Evolutionary conservation across 92 coral and sea anemone genomes (phyloP).

Genomic region (Siderastrea siderea): DNA sequence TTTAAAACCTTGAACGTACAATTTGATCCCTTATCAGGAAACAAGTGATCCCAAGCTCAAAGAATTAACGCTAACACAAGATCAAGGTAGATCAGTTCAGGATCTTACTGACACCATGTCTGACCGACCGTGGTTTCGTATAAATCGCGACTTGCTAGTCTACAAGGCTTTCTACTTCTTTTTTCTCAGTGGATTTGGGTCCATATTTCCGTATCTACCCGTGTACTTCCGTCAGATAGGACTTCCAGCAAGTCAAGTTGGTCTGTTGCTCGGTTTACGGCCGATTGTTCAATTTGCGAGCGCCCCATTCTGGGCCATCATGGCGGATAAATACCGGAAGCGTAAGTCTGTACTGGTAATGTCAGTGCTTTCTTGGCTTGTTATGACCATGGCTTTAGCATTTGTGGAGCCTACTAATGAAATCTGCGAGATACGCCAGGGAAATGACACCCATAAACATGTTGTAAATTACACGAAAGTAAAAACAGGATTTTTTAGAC

Average conservation of each 20-base stretch:
- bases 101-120: constrained; percentile 16
- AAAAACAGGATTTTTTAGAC: constrained; percentile 95
- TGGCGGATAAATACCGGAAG: constrained; percentile 95
- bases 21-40: neutral
- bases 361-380: constrained; percentile 97
- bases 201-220: constrained; percentile 93
- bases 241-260: constrained; percentile 97
- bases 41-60: constrained; percentile 10
- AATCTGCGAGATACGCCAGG: constrained; percentile 90
- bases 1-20: neutral
- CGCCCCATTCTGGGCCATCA: constrained; percentile 99
- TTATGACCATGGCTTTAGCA: constrained; percentile 94
- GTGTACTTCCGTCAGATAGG: constrained; percentile 98
- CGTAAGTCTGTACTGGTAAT: constrained; percentile 93
- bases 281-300: constrained; percentile 99
- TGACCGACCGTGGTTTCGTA: constrained; percentile 68
- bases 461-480: constrained; percentile 93
- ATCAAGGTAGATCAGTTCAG: neutral
- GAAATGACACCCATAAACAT: constrained; percentile 69
- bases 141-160: constrained; percentile 90
- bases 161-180: constrained; percentile 98
- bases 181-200: constrained; percentile 93
- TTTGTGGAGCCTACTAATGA: constrained; percentile 98
- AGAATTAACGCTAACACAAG: neutral
- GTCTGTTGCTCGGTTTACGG: constrained; percentile 90